Conservation (phyloP, 2,888 invertebrate species). For the Laothoe populi region DNA sequence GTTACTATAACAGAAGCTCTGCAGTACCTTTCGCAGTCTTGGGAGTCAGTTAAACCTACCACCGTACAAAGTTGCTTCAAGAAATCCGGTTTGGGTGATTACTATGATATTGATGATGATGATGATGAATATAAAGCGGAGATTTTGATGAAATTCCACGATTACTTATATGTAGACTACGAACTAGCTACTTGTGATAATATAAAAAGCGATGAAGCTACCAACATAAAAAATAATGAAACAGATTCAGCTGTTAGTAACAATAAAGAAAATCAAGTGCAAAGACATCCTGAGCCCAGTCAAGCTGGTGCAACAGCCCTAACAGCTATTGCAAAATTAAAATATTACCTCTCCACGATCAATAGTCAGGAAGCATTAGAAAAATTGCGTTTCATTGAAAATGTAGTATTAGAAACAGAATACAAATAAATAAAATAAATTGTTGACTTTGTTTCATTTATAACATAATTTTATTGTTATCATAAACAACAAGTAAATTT, state of each 20-base stretch:
- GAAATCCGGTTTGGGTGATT: constrained; percentile 29
- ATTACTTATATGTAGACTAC: constrained; percentile 28
- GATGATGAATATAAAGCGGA: constrained; percentile 28
- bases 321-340: constrained; percentile 19
- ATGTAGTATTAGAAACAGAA: constrained; percentile 13
- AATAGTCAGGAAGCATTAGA: constrained; percentile 13
- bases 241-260: background rate
- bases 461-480: background rate
- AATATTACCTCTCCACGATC: constrained; percentile 13
- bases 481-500: background rate
- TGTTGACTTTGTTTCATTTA: too few relatives aligned
- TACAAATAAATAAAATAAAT: background rate
- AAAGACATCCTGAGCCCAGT: background rate
- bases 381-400: constrained; percentile 23
- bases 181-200: constrained; percentile 23
- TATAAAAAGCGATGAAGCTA: constrained; percentile 2
- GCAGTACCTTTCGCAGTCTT: background rate
- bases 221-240: background rate
- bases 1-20: constrained; percentile 11
- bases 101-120: constrained; percentile 27
- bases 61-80: constrained; percentile 26
- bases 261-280: background rate
- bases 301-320: constrained; percentile 18
- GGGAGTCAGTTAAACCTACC: constrained; percentile 25
- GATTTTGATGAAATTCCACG: constrained; percentile 26